phyloP scores from a whole-genome alignment of 2,888 invertebrate genomes.

The Troglohyphantes excavatus region DNA sequence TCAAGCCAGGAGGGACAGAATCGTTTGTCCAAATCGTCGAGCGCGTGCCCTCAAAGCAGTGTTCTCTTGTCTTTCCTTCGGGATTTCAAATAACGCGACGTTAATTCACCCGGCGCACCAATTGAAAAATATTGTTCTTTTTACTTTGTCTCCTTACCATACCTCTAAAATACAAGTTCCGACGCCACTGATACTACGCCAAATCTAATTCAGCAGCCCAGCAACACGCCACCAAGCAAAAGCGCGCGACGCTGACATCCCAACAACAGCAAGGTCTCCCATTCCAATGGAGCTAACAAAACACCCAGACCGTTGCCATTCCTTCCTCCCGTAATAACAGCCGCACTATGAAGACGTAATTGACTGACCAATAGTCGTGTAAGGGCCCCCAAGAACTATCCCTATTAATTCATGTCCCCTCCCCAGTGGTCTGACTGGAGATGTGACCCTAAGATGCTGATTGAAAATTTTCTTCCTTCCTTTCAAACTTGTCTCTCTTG shows the following conservation, averaged over 20 bases:
- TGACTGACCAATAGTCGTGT: conserved; percentile 68
- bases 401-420: conserved; percentile 67
- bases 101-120: no score
- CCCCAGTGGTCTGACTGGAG: conserved; percentile 46
- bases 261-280: neutral
- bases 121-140: no score
- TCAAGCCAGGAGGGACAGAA: no score
- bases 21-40: no score
- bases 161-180: no score
- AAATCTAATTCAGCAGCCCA: no score
- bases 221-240: neutral
- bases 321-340: conserved; percentile 20
- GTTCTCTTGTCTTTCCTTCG: no score
- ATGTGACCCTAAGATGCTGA: conserved; percentile 53
- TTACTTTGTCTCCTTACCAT: no score
- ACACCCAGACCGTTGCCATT: conserved; percentile 8
- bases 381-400: conserved; percentile 14
- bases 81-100: no score
- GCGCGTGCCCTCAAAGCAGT: no score
- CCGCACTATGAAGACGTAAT: conserved; percentile 67
- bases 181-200: no score
- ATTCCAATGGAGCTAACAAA: neutral
- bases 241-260: neutral
- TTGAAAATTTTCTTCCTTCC: conserved; percentile 34
- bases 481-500: neutral